Evolutionary conservation across 2,797 vertebrate genomes (phyloP), one percentile per base, ranked within the genome.

Genomic region (Acrossocheilus wenchowensis): DNA sequence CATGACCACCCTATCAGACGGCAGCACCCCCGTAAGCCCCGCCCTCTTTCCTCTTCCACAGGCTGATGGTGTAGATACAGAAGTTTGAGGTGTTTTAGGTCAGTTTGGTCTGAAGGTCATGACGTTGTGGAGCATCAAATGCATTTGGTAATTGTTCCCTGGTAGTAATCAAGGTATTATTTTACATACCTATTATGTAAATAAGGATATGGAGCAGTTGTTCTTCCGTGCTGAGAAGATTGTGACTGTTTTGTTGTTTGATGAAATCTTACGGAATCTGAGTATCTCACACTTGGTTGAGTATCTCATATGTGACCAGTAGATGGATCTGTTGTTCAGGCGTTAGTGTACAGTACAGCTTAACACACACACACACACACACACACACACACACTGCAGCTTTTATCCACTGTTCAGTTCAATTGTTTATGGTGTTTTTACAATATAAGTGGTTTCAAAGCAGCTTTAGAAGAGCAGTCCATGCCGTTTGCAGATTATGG

Each of bases 1-100:
- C 95, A 97, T 97, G 97, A 97, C 94, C 92, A 98, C 97, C 82
- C 96, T 99, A 88, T 99, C 98, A 0, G 96, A 97, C 8, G 95
- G 97, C 95, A 97, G 97, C 96, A 97, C 96, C 2, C 97, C 97
- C 0, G 98, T 99, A 94, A 98, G 98, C 96, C 89, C 48, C 9
- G 3, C 71, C 7, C 82, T 0, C 41, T 60, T 43, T 43, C 5
- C 45, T 81, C 21, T 66, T 73, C 36, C 19, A 19, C 19, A 17
- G 45, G 15, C 17, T 62, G 23, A 6, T 62, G 15, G 43, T 52
- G 80, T 69, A n/a, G 21, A 36, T 39, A 52, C 21, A 10, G 21
- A 6, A 52, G 54, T 17, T 9, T 54, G 4, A 52, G 30, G 50
- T 36, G 48, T 36, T 15, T 62, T 7, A 3, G 30, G 21, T 57